A percentile compares a stretch with the other conserved stretches of the same genome.
Conservation (phyloP, 1,140 invertebrate species). For the Calycopis cecrops region DNA sequence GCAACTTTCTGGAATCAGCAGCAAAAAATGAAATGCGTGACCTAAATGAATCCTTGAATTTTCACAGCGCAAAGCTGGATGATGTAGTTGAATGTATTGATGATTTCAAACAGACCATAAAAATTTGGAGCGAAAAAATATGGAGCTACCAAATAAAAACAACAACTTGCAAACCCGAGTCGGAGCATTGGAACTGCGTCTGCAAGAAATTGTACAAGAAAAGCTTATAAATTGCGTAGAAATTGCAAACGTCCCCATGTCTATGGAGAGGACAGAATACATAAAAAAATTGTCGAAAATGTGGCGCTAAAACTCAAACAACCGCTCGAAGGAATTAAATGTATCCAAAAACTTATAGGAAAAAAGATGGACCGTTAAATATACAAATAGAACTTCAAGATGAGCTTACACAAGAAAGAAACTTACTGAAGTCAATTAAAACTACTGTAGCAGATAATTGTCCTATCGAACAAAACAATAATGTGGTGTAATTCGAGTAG, state of each 20-base stretch:
- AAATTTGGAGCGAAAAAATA: constrained; percentile 13
- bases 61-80: constrained; percentile 18
- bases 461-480: background rate
- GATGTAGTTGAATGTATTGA: constrained; percentile 13
- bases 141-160: constrained; percentile 16
- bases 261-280: background rate
- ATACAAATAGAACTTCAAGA: constrained; percentile 1
- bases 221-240: background rate
- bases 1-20: too few relatives aligned
- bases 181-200: constrained; percentile 13
- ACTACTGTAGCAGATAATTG: constrained; percentile 5
- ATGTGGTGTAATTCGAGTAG: constrained; percentile 15
- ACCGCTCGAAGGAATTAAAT: background rate
- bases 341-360: constrained; percentile 12
- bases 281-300: background rate
- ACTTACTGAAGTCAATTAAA: constrained; percentile 8
- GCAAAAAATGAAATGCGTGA: constrained; percentile 13
- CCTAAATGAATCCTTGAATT: constrained; percentile 13
- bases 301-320: background rate
- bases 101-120: constrained; percentile 3
- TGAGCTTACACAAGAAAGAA: constrained; percentile 15
- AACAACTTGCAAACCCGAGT: constrained; percentile 13
- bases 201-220: constrained; percentile 13
- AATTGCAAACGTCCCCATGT: constrained; percentile 12
- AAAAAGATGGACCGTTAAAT: too few relatives aligned